Evolutionary conservation across 2,888 invertebrate species (phyloP), one percentile per base, ranked within the genome.

Genomic region (Parnassius mnemosyne): DNA sequence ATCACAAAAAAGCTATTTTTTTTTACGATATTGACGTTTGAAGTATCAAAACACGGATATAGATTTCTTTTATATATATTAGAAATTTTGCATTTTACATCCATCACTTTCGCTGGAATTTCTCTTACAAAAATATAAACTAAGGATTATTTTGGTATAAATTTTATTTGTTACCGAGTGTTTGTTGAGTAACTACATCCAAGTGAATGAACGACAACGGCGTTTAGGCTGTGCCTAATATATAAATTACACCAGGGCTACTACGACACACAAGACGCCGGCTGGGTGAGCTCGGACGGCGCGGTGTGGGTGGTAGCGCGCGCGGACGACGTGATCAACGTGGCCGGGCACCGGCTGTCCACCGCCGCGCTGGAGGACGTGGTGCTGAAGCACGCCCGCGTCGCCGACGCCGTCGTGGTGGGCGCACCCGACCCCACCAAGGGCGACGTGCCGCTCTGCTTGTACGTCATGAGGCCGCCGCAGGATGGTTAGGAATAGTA

Each of bases 221-320:
- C 34, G 34, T 34, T 34, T 7, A 34, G 34, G 3, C 34, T 34
- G 5, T 34, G 34, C 5, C 34, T 34, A 34, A 34, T 34, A 34
- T 7, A 34, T 34, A 34, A 34, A 34, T 34, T 5, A 5, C 34
- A 9, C 11, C 75, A 97, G 96, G 97, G 96, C 3, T 97, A 94
- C 83, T 97, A 98, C 78, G 98, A 98, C 77, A 98, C 98, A 0
- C 98, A 98, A 96, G 98, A 98, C 79, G 97, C 97, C 0, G 98
- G 98, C 0, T 97, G 95, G 83, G 93, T 94, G 62, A 97, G 97
- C 76, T 93, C 95, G 60, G 94, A 95, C 69, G 97, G 97, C 0
- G 96, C 96, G 61, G 93, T 98, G 2, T 97, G 95, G 85, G 97
- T 98, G 12, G 96, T 97, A 57, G 96, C 98, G 0, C 92, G 98